These are phyloP conservation scores for Drosophila meridionalis DNA, from an alignment of 2,888 invertebrate species.

Conservation along the genomic window DNA sequence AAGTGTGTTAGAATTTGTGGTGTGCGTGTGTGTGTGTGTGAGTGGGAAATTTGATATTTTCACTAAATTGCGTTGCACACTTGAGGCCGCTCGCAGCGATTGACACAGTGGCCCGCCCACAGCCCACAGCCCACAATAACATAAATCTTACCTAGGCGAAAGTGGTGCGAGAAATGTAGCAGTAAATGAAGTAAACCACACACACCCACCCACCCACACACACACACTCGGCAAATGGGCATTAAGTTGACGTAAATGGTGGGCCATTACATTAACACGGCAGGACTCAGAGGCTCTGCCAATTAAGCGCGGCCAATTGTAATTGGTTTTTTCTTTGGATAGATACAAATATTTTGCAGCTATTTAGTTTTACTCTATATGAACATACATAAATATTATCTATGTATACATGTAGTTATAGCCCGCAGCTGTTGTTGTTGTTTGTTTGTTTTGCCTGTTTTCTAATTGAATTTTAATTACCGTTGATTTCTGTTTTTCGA, in stretches of 20 bases:
- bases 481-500: conserved; percentile 54
- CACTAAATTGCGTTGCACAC: conserved; percentile 79
- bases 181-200: conserved; percentile 61
- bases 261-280: conserved; percentile 83
- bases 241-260: conserved; percentile 84
- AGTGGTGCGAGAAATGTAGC: conserved; percentile 65
- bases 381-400: too few relatives aligned
- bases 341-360: conserved; percentile 12
- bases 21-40: conserved; percentile 31
- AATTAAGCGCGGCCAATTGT: conserved; percentile 63
- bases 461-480: conserved; percentile 67
- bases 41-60: conserved; percentile 82
- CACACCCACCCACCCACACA: conserved; percentile 12
- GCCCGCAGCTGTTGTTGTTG: conserved; percentile 42
- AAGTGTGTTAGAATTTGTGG: conserved; percentile 23
- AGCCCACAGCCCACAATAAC: conserved; percentile 25
- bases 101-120: conserved; percentile 45
- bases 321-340: conserved; percentile 54
- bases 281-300: conserved; percentile 34
- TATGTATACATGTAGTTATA: conserved; percentile 12
- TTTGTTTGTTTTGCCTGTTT: conserved; percentile 17
- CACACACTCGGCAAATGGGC: conserved; percentile 55
- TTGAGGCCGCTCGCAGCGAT: conserved; percentile 62
- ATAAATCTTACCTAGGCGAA: conserved; percentile 74
- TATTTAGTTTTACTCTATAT: conserved; percentile 2